Evolutionary conservation across 2,888 invertebrate genomes (phyloP).

Genomic region (Choristoneura rosaceana): DNA sequence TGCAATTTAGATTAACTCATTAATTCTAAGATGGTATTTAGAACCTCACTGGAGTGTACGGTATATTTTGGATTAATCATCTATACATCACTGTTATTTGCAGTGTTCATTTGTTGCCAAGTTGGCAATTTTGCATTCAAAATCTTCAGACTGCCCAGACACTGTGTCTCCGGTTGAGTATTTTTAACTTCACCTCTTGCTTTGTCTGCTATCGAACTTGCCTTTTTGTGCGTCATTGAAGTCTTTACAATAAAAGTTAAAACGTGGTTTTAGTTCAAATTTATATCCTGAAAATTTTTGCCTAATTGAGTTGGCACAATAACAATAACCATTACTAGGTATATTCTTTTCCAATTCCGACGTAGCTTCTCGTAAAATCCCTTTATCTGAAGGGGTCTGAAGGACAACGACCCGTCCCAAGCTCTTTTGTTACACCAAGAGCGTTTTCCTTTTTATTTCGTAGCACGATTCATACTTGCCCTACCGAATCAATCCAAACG

Average conservation of each 20-base stretch:
- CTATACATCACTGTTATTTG: conserved; percentile 1
- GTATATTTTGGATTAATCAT: conserved; percentile 10
- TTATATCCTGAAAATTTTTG: neutral
- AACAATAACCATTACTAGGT: conserved; percentile 13
- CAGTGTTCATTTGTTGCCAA: conserved; percentile 23
- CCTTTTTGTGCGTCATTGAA: conserved; percentile 12
- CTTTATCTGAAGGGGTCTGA: conserved; percentile 6
- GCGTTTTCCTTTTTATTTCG: neutral
- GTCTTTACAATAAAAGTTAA: neutral
- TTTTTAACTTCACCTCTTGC: conserved; percentile 31
- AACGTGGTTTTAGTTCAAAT: conserved; percentile 3
- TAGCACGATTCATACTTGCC: neutral
- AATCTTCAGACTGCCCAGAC: conserved; percentile 31
- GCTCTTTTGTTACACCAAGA: conserved; percentile 11
- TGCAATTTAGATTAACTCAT: neutral
- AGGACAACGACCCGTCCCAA: conserved; percentile 14
- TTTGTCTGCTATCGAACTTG: conserved; percentile 15
- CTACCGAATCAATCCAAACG: neutral
- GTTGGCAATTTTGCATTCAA: conserved; percentile 34
- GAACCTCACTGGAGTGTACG: neutral
- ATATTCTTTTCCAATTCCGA: neutral
- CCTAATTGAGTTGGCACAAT: conserved; percentile 6
- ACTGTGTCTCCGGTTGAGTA: conserved; percentile 25
- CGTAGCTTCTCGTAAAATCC: conserved; percentile 3
- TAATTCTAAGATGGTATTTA: conserved; percentile 1